Evolutionary conservation across 2,797 vertebrate species (phyloP), one percentile per base, ranked within the genome.

Genomic region (Melanotaenia pygmaea): DNA sequence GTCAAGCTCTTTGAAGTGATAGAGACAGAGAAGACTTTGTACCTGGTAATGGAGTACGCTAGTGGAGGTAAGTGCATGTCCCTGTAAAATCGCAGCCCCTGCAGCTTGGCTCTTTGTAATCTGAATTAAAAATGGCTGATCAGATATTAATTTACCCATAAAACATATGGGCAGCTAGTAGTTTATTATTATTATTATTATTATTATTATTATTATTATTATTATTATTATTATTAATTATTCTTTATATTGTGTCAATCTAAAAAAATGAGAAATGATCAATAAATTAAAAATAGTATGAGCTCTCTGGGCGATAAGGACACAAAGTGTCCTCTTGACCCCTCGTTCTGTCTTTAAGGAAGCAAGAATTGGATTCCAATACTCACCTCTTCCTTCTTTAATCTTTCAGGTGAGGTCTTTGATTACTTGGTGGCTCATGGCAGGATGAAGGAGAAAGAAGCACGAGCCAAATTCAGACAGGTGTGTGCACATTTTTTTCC

Each of bases 361-460:
- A 30, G 30, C 30, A 30, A 30, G 30, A 30, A 30, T 30, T 30
- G 30, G 30, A 30, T 30, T 30, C 30, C 30, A 30, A 30, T 5
- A 30, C 30, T 30, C 30, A 30, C 30, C 54, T 79, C 50, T 9
- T 70, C 59, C 75, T 59, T 72, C 8, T 81, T 67, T 74, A 7
- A 3, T 83, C 67, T 74, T 91, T 34, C 84, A 99, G 98, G 98
- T 74, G 98, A 99, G 90, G 97, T 99, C 56, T 99, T 99, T 89
- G 98, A 99, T 95, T 99, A 99, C 94, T 94, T 99, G 84, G 98
- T 99, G 89, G 98, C 98, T 91, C 98, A 99, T 87, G 98, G 98
- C 90, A 95, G 98, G 94, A 99, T 99, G 98, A 99, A 99, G 94
- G 98, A 99, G 94, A 99, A 99, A 89, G 98, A 99, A 93, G 98